Conservation (phyloP, 2,113 vertebrate genomes). For the Columbina picui region DNA sequence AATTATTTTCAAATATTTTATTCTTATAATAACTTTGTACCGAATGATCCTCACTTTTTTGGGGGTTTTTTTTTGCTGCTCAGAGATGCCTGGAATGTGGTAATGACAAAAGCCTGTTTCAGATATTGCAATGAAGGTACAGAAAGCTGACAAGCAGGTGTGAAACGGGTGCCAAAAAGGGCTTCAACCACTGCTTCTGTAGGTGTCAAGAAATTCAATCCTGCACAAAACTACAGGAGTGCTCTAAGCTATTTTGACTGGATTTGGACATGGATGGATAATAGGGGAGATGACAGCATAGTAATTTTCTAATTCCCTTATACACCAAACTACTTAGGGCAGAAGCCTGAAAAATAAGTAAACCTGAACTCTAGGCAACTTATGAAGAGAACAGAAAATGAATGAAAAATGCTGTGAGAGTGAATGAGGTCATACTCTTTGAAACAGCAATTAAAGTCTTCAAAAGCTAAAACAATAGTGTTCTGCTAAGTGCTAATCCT, state of each 20-base stretch:
- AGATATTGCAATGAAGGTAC: background rate
- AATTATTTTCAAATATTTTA: background rate
- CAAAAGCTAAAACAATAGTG: background rate
- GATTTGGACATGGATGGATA: background rate
- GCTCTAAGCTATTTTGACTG: rapidly evolving
- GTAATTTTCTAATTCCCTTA: background rate
- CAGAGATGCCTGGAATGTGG: background rate
- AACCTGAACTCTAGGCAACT: background rate
- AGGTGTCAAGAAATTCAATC: background rate
- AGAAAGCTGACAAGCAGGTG: background rate
- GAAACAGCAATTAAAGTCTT: conserved; percentile 38
- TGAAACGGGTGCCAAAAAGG: background rate
- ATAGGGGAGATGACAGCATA: background rate
- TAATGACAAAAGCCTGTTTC: background rate
- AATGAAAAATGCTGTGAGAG: background rate
- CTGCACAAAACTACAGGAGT: background rate
- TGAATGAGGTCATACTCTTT: background rate
- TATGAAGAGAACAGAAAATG: background rate
- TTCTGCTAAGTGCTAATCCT: background rate
- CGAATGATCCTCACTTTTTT: background rate
- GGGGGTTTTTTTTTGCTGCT: background rate
- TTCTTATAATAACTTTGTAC: background rate
- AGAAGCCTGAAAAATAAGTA: background rate
- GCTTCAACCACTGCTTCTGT: background rate
- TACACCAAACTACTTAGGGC: background rate